Evolutionary conservation across 1,140 invertebrate genomes (phyloP).

Genomic region (Chironomus tepperi): DNA sequence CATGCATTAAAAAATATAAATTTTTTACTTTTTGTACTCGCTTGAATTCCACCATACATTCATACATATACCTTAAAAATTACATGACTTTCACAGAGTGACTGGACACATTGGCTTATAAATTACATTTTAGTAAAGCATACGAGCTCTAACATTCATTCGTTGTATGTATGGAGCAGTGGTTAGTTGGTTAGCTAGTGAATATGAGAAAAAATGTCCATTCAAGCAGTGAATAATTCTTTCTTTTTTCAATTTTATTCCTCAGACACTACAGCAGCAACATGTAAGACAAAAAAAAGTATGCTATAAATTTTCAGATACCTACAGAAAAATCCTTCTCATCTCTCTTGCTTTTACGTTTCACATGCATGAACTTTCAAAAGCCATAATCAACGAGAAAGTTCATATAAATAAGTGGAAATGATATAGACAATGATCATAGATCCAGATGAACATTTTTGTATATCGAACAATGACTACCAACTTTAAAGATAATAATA

Average conservation of each 20-base stretch:
- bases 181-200: no score
- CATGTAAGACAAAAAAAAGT: not conserved
- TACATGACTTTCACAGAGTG: constrained; percentile 4
- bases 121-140: not conserved
- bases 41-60: not conserved
- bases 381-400: not conserved
- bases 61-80: not conserved
- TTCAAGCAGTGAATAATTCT: no score
- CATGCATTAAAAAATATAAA: constrained; percentile 23
- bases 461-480: no score
- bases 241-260: not conserved
- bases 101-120: constrained; percentile 20
- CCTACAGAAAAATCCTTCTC: not conserved
- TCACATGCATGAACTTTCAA: not conserved
- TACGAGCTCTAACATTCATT: no score
- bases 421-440: not conserved
- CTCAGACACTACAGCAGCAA: not conserved
- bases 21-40: not conserved
- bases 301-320: constrained; percentile 9
- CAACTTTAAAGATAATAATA: no score
- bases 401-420: not conserved
- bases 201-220: no score
- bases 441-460: not conserved
- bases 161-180: no score
- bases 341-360: no score